Conservation (phyloP, 2,888 invertebrate species). For the Eilema sororculum region DNA sequence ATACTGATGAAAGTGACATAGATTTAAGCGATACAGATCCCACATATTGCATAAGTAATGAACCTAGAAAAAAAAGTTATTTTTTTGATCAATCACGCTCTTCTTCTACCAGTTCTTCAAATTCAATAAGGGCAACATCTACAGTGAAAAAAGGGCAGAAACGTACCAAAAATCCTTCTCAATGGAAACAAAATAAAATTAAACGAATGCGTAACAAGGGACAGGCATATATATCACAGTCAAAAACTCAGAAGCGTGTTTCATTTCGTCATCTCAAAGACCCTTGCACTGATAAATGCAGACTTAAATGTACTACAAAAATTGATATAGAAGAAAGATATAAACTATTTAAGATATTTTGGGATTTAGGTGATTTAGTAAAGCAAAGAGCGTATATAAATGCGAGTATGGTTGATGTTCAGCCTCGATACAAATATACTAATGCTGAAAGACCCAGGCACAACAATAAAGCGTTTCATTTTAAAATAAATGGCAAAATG, state of each 20-base stretch:
- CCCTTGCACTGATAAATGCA: conserved; percentile 22
- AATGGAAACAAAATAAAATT: conserved; percentile 1
- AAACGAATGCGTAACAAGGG: conserved; percentile 21
- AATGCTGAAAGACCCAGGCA: conserved; percentile 23
- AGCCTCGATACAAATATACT: conserved; percentile 28
- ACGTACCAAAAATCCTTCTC: not conserved
- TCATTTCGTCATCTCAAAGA: conserved; percentile 10
- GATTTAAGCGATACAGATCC: no score
- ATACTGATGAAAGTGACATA: no score
- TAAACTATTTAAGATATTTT: conserved; percentile 21
- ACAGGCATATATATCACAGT: conserved; percentile 18
- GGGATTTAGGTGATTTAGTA: conserved; percentile 25
- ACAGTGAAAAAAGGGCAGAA: no score
- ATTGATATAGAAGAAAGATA: conserved; percentile 18
- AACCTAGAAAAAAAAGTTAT: no score
- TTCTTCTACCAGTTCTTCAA: no score
- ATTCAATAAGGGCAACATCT: no score
- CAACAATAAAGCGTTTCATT: conserved; percentile 27
- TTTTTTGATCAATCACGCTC: no score
- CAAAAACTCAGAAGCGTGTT: conserved; percentile 24
- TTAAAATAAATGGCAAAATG: conserved; percentile 15
- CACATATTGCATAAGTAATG: no score
- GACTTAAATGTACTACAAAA: conserved; percentile 18
- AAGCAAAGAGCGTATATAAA: conserved; percentile 21
- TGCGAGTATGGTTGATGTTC: conserved; percentile 16